Evolutionary conservation across 1,140 invertebrate genomes (phyloP).

Genomic region (Ceratina calcarata): DNA sequence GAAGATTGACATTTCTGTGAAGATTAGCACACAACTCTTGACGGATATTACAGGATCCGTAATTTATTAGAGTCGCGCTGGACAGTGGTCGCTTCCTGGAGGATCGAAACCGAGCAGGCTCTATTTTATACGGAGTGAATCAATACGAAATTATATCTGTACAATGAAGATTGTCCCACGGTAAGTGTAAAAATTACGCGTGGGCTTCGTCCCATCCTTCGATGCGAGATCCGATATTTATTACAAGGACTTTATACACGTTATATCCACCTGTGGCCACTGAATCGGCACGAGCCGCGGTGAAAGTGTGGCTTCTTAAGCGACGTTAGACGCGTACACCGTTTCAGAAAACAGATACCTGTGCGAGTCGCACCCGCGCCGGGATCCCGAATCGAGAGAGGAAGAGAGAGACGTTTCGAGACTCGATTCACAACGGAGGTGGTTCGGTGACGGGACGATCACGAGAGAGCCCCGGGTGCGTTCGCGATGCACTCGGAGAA

Average conservation of each 20-base stretch:
- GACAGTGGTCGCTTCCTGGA: too few species aligned
- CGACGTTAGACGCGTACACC: not conserved
- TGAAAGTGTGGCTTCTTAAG: conserved; percentile 31
- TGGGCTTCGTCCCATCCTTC: conserved; percentile 3
- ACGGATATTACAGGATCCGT: not conserved
- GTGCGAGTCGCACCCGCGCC: conserved; percentile 10
- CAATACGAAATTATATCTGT: too few species aligned
- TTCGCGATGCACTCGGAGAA: conserved; percentile 11
- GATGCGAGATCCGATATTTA: conserved; percentile 10
- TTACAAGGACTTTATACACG: conserved; percentile 9
- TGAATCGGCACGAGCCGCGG: conserved; percentile 7
- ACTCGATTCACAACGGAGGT: conserved; percentile 25
- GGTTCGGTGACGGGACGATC: conserved; percentile 14
- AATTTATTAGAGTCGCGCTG: too few species aligned
- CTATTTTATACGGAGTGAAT: too few species aligned
- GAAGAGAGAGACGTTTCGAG: not conserved
- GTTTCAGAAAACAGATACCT: conserved; percentile 36
- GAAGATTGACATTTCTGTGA: conserved; percentile 8
- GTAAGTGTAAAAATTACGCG: not conserved
- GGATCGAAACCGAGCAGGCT: too few species aligned
- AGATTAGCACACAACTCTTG: too few species aligned
- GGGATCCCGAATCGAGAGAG: not conserved
- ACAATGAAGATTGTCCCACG: too few species aligned
- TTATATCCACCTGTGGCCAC: not conserved
- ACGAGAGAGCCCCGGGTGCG: not conserved